Evolutionary conservation across 2,113 vertebrate genomes (phyloP), one percentile per base, ranked within the genome.

Genomic region (Centrocercus urophasianus): DNA sequence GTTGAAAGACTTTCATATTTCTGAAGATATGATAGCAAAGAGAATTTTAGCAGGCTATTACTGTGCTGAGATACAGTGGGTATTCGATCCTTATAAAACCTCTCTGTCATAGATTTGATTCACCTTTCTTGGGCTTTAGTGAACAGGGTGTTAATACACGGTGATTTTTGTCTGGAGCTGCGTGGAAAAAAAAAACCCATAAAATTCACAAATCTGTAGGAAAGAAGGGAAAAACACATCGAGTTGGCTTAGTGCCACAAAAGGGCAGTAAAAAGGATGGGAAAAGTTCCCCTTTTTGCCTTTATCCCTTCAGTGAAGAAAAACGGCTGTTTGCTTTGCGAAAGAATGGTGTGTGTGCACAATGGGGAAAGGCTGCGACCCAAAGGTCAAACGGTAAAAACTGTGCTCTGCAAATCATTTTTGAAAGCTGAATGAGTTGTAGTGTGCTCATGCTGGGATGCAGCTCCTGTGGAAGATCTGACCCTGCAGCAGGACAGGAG

Each of bases 1-100:
- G 95, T 93, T 95, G 96, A 97, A 96, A 97, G 87, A 70, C 87
- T 95, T 84, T 97, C 93, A 77, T 95, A 96, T 95, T 97, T 95
- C 91, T 75, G 75, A 95, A 97, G 93, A 78, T 40, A 56, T 11
- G 79, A 92, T 84, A 94, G 79, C 90, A 90, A 86, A 90, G 87
- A 83, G 76, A 89, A 89, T 90, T 96, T 92, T 88, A 69, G 93
- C 95, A 91, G 78, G 43, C 63, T 61, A 83, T 72, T 78, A 38
- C 91, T n/a, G 69, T 65, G 69, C 66, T 91, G 70, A 83, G 86
- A 69, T 90, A 77, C 65, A 30, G 95, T 79, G 77, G 47, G 66
- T 67, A 93, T 96, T 96, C 69, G 70, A 73, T 65, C 40, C 73
- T 89, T 43, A 65, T 91, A 76, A 95, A 97, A 95, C 83, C 86